Percentiles rank a stretch among this genome's conserved stretches.
These are phyloP conservation scores for Ailuropoda melanoleuca DNA, from an alignment of 2,113 vertebrate genomes.

Conservation along the genomic window DNA sequence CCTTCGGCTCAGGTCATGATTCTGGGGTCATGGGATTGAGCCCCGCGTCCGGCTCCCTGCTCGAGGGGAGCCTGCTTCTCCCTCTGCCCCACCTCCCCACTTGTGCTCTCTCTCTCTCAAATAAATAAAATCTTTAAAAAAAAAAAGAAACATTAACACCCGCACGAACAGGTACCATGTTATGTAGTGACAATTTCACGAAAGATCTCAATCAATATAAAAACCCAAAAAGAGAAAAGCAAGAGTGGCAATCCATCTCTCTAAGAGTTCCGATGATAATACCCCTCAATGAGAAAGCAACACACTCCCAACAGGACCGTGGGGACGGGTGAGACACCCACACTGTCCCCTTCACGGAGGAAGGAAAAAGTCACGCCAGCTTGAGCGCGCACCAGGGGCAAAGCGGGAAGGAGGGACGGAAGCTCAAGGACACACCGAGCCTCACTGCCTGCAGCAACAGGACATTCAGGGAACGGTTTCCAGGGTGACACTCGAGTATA, in stretches of 20 bases:
- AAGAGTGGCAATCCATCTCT: background rate
- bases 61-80: background rate
- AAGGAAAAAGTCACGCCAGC: fast-evolving
- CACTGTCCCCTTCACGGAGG: background rate
- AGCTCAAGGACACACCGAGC: fast-evolving
- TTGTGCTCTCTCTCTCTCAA: background rate
- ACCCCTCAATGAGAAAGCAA: background rate
- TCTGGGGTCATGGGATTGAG: background rate
- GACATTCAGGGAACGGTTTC: background rate
- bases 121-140: background rate
- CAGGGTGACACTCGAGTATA: background rate
- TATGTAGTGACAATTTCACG: fast-evolving
- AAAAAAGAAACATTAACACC: background rate
- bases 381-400: fast-evolving
- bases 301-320: fast-evolving
- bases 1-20: background rate
- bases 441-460: background rate
- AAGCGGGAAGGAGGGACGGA: background rate
- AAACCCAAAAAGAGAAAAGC: background rate
- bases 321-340: too few relatives aligned
- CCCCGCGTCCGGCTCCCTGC: background rate
- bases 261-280: background rate
- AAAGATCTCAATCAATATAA: background rate
- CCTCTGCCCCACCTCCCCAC: background rate
- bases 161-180: fast-evolving